Evolutionary conservation across 2,113 vertebrate genomes (phyloP), one percentile per base, ranked within the genome.

Genomic region (Cettia cetti): DNA sequence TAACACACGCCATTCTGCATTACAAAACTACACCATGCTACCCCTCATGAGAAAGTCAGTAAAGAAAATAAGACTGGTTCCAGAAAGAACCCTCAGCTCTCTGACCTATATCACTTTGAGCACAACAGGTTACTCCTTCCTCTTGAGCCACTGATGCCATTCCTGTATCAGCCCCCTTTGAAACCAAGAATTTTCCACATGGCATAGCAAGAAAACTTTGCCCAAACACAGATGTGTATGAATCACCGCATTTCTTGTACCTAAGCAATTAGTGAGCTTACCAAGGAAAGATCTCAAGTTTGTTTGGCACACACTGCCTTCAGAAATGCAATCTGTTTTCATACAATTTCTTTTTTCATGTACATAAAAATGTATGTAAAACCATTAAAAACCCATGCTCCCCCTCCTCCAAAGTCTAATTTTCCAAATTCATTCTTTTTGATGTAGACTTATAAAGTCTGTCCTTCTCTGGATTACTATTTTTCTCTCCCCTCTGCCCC

Each of bases 131-230:
- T 35, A 24, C 3, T 12, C 15, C 9, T 15, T 44, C 14, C 22
- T 45, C 60, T 21, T 59, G 4, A 75, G 33, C 5, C 18, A 39
- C 15, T 52, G 49, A 31, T 52, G 37, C 2, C 8, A 28, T 39
- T 83, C 31, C 45, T 39, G 0, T 1, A 52, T 15, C 45, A 49
- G 7, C 5, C 45, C 45, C 10, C 60, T 66, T 0, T 6, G 2
- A 81, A 89, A 74, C 1, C 63, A 86, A 30, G 2, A 4, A 1
- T 23, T 35, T 47, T 56, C 45, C 50, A 35, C 1, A 0, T 1
- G 17, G 12, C 18, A 11, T 6, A 0, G 0, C 23, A 37, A 4
- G 18, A 75, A 61, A 76, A 42, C 28, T 69, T 39, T 7, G 7
- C 31, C 54, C 68, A 80, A 83, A 23, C 6, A 4, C 17, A 47